Conservation (phyloP, 2,797 vertebrate species). For the Coregonus ussuriensis region DNA sequence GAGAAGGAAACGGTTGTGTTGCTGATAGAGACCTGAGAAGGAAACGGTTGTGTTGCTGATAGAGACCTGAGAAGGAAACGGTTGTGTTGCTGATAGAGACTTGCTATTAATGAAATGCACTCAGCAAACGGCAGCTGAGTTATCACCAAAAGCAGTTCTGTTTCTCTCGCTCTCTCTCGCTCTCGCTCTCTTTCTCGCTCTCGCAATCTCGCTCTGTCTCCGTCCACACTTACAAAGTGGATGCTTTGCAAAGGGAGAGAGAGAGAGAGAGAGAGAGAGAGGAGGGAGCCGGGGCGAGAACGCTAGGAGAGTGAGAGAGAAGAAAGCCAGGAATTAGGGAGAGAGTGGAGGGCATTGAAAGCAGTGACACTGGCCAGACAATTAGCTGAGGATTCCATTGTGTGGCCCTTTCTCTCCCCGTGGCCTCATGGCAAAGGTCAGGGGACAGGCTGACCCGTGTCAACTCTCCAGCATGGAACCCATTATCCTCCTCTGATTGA, state of each 20-base stretch:
- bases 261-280: conserved; percentile 35
- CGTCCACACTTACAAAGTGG: conserved; percentile 50
- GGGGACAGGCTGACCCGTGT: conserved; percentile 81
- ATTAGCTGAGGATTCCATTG: conserved; percentile 80
- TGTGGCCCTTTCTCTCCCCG: conserved; percentile 75
- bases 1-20: background rate
- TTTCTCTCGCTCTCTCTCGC: conserved; percentile 41
- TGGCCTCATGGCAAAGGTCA: conserved; percentile 77
- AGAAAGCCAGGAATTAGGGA: conserved; percentile 35
- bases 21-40: background rate
- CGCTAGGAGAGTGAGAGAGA: background rate
- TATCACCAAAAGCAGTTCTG: conserved; percentile 8
- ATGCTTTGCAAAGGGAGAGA: conserved; percentile 35
- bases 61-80: background rate
- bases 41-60: background rate
- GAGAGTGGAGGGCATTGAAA: conserved; percentile 72
- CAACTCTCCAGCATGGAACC: conserved; percentile 80
- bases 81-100: background rate
- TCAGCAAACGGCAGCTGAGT: no score
- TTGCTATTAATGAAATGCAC: conserved; percentile 4
- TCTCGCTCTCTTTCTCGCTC: background rate
- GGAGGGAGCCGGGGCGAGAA: conserved; percentile 47
- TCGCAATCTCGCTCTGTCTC: conserved; percentile 30
- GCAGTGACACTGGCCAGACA: conserved; percentile 79
- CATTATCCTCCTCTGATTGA: conserved; percentile 85